Percentiles rank a stretch among this genome's conserved stretches.
phyloP scores from a whole-genome alignment of 2,113 vertebrate genomes.

The Corythoichthys haematopterus region DNA sequence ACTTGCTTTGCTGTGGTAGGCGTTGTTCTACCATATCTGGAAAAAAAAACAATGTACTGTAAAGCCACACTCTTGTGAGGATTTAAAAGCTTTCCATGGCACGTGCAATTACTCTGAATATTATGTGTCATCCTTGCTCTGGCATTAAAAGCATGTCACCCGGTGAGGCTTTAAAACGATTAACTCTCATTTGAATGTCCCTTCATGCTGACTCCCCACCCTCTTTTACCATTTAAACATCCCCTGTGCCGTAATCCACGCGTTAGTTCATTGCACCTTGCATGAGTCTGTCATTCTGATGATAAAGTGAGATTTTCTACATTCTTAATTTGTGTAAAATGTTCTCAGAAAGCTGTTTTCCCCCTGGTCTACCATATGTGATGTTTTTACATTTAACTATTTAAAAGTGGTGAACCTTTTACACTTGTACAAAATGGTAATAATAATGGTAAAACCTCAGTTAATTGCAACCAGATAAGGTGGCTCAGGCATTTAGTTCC shows the following conservation, averaged over 20 bases:
- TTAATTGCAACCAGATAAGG: too few relatives aligned
- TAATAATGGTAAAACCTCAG: too few relatives aligned
- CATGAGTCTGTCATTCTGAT: constrained; percentile 1
- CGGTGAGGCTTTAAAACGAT: constrained; percentile 63
- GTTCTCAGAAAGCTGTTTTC: neutral
- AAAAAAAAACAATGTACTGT: constrained; percentile 27
- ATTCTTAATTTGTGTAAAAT: neutral
- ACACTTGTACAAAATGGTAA: too few relatives aligned
- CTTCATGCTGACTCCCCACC: constrained; percentile 26
- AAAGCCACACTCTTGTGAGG: constrained; percentile 20
- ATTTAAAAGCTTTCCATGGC: constrained; percentile 47
- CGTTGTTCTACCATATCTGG: constrained; percentile 7
- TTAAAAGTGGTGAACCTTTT: neutral
- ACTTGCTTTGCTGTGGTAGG: neutral
- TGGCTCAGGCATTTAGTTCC: too few relatives aligned
- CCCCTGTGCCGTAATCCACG: constrained; percentile 50
- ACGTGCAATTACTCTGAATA: constrained; percentile 70
- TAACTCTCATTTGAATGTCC: constrained; percentile 53
- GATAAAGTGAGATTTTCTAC: constrained; percentile 1
- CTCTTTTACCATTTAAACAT: constrained; percentile 30
- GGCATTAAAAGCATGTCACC: constrained; percentile 53
- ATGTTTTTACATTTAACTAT: neutral
- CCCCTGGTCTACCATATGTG: neutral
- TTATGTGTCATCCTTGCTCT: constrained; percentile 51
- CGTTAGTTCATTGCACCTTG: constrained; percentile 29